These are phyloP conservation scores for Chymomyza fuscimana DNA, from an alignment of 2,888 invertebrate species.

Conservation along the genomic window DNA sequence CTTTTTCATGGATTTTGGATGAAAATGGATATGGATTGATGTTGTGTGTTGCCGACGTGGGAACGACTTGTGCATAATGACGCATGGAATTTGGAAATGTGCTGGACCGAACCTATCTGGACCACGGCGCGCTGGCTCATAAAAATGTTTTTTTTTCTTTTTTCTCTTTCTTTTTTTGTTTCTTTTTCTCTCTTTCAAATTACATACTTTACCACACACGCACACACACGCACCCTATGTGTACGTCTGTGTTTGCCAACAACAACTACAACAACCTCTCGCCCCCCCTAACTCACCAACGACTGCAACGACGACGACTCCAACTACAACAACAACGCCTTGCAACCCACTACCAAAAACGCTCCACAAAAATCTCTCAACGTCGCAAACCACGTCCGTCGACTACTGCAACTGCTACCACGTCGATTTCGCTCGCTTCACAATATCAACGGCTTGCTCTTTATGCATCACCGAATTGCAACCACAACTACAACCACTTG, in stretches of 20 bases:
- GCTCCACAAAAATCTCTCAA: constrained; percentile 27
- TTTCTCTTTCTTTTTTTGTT: constrained; percentile 65
- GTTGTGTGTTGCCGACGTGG: constrained; percentile 75
- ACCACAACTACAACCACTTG: constrained; percentile 40
- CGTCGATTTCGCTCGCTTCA: neutral
- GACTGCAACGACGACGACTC: constrained; percentile 21
- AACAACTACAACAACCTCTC: constrained; percentile 39
- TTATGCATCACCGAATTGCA: constrained; percentile 38
- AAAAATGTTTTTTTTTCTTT: constrained; percentile 54
- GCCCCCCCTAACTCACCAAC: constrained; percentile 28
- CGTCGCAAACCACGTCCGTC: constrained; percentile 29
- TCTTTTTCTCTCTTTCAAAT: constrained; percentile 74
- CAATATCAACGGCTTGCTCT: constrained; percentile 43
- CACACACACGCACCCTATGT: constrained; percentile 66
- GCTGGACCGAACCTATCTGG: constrained; percentile 6
- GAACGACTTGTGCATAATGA: constrained; percentile 36
- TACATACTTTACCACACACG: constrained; percentile 73
- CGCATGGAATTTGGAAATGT: constrained; percentile 17
- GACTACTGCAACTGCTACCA: constrained; percentile 7
- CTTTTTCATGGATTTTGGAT: constrained; percentile 31
- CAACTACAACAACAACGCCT: constrained; percentile 44
- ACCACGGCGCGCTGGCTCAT: constrained; percentile 21
- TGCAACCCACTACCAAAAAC: constrained; percentile 58
- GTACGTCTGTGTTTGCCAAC: constrained; percentile 58
- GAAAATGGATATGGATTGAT: constrained; percentile 41